A percentile compares a stretch with the other conserved stretches of the same genome.
phyloP scores from a whole-genome alignment of 2,888 invertebrate species.

The Erebia epiphron region DNA sequence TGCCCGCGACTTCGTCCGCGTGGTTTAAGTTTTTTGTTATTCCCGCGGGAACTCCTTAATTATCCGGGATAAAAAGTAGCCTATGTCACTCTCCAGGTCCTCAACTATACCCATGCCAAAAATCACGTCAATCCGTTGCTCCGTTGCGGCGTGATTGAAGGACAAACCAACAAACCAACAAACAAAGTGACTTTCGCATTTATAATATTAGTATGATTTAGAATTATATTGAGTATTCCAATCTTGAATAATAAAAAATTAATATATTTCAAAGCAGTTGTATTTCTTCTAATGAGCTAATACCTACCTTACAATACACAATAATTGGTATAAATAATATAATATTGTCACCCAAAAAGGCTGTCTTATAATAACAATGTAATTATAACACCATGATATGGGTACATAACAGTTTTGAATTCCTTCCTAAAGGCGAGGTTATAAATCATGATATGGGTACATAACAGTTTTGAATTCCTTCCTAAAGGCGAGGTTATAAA shows the following conservation, averaged over 20 bases:
- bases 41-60: no score
- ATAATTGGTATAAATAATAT: conserved; percentile 74
- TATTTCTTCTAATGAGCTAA: conserved; percentile 55
- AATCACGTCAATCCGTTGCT: no score
- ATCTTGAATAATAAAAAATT: conserved; percentile 6
- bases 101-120: no score
- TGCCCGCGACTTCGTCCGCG: no score
- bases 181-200: no score
- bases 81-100: no score
- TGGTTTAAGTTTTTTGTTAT: no score
- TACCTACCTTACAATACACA: conserved; percentile 64
- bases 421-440: conserved; percentile 58
- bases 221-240: background rate
- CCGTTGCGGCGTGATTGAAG: no score
- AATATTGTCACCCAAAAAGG: conserved; percentile 52
- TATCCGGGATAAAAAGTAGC: no score
- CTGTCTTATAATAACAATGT: conserved; percentile 69
- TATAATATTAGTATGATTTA: no score
- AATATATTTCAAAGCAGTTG: conserved; percentile 56
- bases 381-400: conserved; percentile 61
- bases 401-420: conserved; percentile 62
- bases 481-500: conserved; percentile 59
- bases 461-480: conserved; percentile 62
- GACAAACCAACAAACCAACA: no score
- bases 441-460: conserved; percentile 49